These are phyloP conservation scores for Ctenopoma kingsleyae DNA, from an alignment of 2,797 vertebrate genomes.

Conservation along the genomic window DNA sequence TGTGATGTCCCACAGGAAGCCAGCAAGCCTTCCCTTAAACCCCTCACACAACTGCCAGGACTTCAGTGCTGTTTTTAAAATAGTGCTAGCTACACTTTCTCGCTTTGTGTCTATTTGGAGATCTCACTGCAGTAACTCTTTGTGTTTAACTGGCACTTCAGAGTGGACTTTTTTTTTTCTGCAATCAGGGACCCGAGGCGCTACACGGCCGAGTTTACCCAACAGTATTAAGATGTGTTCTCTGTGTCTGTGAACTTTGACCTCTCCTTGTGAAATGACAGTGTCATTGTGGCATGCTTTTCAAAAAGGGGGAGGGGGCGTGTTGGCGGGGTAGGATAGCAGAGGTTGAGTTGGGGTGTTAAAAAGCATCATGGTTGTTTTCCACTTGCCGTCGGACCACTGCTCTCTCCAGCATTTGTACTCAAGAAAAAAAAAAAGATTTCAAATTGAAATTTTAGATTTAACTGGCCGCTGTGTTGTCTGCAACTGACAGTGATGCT, in stretches of 20 bases:
- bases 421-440: constrained; percentile 67
- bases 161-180: constrained; percentile 70
- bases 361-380: constrained; percentile 75
- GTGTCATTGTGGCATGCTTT: constrained; percentile 94
- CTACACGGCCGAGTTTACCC: constrained; percentile 89
- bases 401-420: constrained; percentile 87
- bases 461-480: constrained; percentile 89
- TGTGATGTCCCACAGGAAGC: constrained; percentile 66
- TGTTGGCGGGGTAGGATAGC: not conserved
- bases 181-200: constrained; percentile 81
- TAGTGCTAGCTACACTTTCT: constrained; percentile 61
- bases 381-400: constrained; percentile 86
- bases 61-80: constrained; percentile 78
- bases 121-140: constrained; percentile 56
- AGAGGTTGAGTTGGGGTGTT: constrained; percentile 50
- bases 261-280: constrained; percentile 91
- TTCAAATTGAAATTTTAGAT: constrained; percentile 85
- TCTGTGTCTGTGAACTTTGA: constrained; percentile 91
- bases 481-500: constrained; percentile 92
- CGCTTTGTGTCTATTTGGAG: constrained; percentile 81
- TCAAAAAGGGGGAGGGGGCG: constrained; percentile 8
- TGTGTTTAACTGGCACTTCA: constrained; percentile 85
- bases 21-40: constrained; percentile 39
- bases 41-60: constrained; percentile 68
- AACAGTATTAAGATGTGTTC: constrained; percentile 97